These are phyloP conservation scores for Macaria liturata DNA, from an alignment of 2,888 invertebrate genomes.

Conservation along the genomic window DNA sequence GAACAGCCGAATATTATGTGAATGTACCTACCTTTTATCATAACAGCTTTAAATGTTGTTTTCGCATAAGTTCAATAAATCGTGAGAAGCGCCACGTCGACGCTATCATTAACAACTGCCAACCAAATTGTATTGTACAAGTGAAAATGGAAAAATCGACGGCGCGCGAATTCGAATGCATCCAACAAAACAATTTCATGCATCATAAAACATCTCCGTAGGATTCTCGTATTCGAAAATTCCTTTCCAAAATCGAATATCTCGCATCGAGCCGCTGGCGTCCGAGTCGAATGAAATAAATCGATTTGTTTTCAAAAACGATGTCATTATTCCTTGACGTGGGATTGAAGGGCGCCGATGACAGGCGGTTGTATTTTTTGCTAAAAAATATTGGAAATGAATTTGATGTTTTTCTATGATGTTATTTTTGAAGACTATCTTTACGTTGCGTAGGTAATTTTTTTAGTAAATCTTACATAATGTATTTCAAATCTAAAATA, in stretches of 20 bases:
- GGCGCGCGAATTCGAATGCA: constrained; percentile 56
- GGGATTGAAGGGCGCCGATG: constrained; percentile 60
- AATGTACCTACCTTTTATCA: no score
- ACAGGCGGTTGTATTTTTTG: constrained; percentile 51
- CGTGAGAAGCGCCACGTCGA: constrained; percentile 55
- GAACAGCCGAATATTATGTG: no score
- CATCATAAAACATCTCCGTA: constrained; percentile 74
- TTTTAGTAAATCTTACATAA: no score
- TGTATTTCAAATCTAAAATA: no score
- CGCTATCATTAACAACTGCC: constrained; percentile 65
- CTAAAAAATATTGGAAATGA: constrained; percentile 37
- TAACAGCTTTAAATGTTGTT: neutral
- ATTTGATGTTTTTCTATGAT: constrained; percentile 20
- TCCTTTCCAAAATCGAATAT: constrained; percentile 58
- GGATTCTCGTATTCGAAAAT: constrained; percentile 60
- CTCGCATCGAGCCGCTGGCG: constrained; percentile 64
- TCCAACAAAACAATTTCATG: constrained; percentile 79
- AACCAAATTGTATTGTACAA: constrained; percentile 68
- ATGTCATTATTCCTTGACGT: constrained; percentile 70
- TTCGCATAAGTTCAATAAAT: constrained; percentile 30
- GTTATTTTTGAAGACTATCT: constrained; percentile 8
- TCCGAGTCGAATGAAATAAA: constrained; percentile 79
- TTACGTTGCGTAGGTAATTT: neutral
- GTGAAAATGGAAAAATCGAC: constrained; percentile 77
- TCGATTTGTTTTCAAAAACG: constrained; percentile 77